Percentiles rank a stretch among this genome's conserved stretches.
Evolutionary conservation across 2,113 vertebrate genomes (phyloP).

Genomic region (Tamias sibiricus): DNA sequence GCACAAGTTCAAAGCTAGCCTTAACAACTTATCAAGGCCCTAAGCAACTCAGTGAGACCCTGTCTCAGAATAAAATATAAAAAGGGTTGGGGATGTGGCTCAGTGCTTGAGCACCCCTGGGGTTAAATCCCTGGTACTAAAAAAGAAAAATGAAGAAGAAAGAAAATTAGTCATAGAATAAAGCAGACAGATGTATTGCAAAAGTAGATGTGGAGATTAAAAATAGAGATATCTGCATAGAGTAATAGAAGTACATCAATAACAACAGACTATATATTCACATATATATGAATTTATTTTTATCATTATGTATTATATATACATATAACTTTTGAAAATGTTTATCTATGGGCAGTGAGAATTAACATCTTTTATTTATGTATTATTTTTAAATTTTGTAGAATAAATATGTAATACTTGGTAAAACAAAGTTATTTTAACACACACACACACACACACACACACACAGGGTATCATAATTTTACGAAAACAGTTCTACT

Average conservation of each 20-base stretch:
- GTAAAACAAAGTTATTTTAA: background rate
- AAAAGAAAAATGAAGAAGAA: too few relatives aligned
- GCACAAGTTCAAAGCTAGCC: too few relatives aligned
- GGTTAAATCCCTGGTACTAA: too few relatives aligned
- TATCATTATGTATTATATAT: background rate
- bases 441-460: background rate
- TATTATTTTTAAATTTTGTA: background rate
- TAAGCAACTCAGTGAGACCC: too few relatives aligned
- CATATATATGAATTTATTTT: background rate
- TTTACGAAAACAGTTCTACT: background rate
- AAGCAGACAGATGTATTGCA: background rate
- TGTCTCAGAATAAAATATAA: too few relatives aligned
- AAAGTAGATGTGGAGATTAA: background rate
- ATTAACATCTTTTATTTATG: background rate
- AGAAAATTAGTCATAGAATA: background rate
- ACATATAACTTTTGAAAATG: background rate
- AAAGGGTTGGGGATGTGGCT: too few relatives aligned
- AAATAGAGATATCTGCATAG: background rate
- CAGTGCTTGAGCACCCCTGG: too few relatives aligned
- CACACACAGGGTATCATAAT: background rate
- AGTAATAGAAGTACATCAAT: background rate
- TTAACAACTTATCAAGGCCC: too few relatives aligned
- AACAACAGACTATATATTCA: background rate
- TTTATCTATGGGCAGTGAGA: background rate
- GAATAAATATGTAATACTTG: background rate